Base-by-base conservation (phyloP, 2,113 vertebrate genomes). In the Petroica traversi region DNA sequence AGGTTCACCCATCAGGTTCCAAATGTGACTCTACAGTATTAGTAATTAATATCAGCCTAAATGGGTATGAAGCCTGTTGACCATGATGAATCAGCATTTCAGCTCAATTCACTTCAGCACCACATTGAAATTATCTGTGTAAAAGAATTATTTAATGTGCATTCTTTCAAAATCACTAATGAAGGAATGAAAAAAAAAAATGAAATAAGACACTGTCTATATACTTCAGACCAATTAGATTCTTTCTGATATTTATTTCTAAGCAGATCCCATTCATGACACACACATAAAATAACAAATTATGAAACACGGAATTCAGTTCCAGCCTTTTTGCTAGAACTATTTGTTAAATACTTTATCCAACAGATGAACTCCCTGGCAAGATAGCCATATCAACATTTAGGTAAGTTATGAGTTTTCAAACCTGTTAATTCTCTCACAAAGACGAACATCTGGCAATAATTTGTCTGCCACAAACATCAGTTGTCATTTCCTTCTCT, bases 101-200 rank as follows among this genome's bases (percentile, higher is more conserved):
- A 86, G 34, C 18, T 85, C 45, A 64, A 45, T 81, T 97, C 31
- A 78, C 38, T 96, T 94, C 92, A 85, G 92, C 61, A 81, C 16
- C 41, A 62, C 46, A 48, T 8, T 54, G 12, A 64, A 89, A 63
- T 59, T 43, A 49, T 11, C 8, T 17, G 40, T n/a, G 45, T 41
- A 55, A 57, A 84, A 61, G 16, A 66, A n/a, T 33, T 51, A 73
- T 67, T 89, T 55, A 76, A 61, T 15, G 26, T 41, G 14, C 29
- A 45, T 74, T 85, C 58, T 92, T 92, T 69, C 45, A 81, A 92
- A 86, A 91, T 51, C 45, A 63, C 49, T 63, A 84, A 89, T 52
- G 66, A 57, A 92, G 55, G 28, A 59, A 88, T n/a, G 15, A 84
- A 45, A 52, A 79, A 55, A 15, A 84, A 67, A 24, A 8, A 72